phyloP scores from a whole-genome alignment of 2,888 invertebrate genomes.

The Entomobrya proxima region DNA sequence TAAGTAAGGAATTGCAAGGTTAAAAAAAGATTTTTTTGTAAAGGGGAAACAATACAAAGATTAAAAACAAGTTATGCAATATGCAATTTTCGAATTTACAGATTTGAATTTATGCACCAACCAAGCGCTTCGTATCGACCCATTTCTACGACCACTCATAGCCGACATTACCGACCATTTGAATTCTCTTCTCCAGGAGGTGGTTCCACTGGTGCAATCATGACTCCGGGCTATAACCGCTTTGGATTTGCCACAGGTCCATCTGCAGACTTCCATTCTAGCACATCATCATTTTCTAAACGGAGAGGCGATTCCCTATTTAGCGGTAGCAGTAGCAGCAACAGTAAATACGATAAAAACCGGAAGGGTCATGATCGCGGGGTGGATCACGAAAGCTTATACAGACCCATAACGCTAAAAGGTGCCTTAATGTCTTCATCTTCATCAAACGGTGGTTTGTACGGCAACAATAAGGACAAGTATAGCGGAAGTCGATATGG shows the following conservation, averaged over 20 bases:
- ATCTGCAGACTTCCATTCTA: neutral
- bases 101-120: constrained; percentile 36
- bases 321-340: constrained; percentile 29
- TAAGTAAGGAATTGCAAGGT: neutral
- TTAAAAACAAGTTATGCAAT: neutral
- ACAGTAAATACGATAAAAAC: constrained; percentile 36
- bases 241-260: constrained; percentile 56
- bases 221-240: constrained; percentile 49
- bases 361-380: constrained; percentile 56
- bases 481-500: constrained; percentile 45
- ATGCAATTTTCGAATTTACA: constrained; percentile 11
- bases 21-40: neutral
- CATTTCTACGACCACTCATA: neutral
- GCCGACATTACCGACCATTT: constrained; percentile 20
- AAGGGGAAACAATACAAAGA: neutral
- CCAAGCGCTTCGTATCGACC: constrained; percentile 3
- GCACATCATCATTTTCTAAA: constrained; percentile 43
- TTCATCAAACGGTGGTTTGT: constrained; percentile 8
- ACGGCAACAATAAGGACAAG: constrained; percentile 35
- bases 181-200: neutral
- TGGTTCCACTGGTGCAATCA: neutral
- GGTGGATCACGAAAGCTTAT: constrained; percentile 51
- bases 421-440: neutral
- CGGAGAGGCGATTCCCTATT: constrained; percentile 43
- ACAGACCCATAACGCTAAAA: constrained; percentile 42